phyloP scores from a whole-genome alignment of 2,113 vertebrate genomes.

The Pachycephala philippinensis region DNA sequence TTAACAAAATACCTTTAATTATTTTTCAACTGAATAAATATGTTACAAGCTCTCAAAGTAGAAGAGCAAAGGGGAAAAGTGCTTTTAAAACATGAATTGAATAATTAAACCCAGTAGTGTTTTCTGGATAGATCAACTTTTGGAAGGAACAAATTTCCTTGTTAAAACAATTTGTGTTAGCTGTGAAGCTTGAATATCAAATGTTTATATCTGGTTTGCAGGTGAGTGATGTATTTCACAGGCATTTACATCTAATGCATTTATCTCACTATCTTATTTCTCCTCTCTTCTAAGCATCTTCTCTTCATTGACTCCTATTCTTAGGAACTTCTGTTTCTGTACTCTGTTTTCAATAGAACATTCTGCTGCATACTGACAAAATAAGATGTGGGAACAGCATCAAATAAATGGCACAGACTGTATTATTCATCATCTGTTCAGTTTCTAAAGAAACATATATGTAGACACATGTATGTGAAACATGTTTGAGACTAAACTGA shows the following conservation, averaged over 20 bases:
- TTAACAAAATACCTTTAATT: neutral
- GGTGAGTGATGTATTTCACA: neutral
- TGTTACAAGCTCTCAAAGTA: neutral
- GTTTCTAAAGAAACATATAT: neutral
- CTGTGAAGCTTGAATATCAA: neutral
- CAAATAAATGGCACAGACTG: neutral
- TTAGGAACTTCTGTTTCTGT: neutral
- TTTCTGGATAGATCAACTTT: neutral
- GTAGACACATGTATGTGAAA: neutral
- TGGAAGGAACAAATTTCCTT: neutral
- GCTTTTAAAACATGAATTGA: neutral
- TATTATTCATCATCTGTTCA: neutral
- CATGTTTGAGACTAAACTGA: neutral
- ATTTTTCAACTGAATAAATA: neutral
- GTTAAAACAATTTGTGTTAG: neutral
- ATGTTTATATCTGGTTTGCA: neutral
- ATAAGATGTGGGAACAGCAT: neutral
- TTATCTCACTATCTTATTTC: neutral
- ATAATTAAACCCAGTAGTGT: neutral
- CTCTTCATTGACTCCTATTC: neutral
- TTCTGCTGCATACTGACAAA: neutral
- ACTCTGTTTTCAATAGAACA: neutral
- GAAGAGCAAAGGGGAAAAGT: neutral
- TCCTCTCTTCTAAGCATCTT: neutral
- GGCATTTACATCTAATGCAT: neutral